Evolutionary conservation across 2,113 vertebrate genomes (phyloP).

Genomic region (Echinops telfairi): DNA sequence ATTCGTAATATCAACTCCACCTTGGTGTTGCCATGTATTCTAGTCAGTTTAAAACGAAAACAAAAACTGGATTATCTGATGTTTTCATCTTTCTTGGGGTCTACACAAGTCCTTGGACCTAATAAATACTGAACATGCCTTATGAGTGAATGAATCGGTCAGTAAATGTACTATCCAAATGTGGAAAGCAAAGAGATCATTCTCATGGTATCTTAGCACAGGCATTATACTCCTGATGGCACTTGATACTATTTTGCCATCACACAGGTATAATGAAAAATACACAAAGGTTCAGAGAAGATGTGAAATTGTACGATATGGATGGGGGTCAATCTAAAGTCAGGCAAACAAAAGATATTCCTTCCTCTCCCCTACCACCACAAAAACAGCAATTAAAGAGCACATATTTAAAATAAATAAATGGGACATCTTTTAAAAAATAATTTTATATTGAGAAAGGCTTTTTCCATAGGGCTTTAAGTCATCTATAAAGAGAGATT

Average conservation of each 20-base stretch:
- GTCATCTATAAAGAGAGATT: neutral
- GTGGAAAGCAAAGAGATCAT: constrained; percentile 34
- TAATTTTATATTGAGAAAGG: neutral
- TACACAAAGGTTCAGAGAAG: neutral
- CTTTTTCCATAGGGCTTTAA: neutral
- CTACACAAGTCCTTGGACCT: neutral
- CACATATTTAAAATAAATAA: neutral
- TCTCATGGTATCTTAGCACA: neutral
- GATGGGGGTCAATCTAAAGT: neutral
- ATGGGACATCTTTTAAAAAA: constrained; percentile 8
- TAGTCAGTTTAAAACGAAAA: neutral
- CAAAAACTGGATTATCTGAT: neutral
- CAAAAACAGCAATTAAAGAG: neutral
- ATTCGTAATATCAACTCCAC: constrained; percentile 41
- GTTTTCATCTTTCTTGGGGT: constrained; percentile 45
- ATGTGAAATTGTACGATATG: neutral
- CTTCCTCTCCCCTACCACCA: neutral
- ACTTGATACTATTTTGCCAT: constrained; percentile 20
- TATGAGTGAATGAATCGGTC: constrained; percentile 18
- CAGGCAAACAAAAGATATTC: constrained; percentile 3
- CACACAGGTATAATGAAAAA: constrained; percentile 15
- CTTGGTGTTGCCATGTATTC: neutral
- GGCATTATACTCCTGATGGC: neutral
- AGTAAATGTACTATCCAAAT: neutral
- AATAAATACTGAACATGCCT: constrained; percentile 38